Base-by-base conservation (phyloP, 2,113 vertebrate species). In the Eolophus roseicapilla region DNA sequence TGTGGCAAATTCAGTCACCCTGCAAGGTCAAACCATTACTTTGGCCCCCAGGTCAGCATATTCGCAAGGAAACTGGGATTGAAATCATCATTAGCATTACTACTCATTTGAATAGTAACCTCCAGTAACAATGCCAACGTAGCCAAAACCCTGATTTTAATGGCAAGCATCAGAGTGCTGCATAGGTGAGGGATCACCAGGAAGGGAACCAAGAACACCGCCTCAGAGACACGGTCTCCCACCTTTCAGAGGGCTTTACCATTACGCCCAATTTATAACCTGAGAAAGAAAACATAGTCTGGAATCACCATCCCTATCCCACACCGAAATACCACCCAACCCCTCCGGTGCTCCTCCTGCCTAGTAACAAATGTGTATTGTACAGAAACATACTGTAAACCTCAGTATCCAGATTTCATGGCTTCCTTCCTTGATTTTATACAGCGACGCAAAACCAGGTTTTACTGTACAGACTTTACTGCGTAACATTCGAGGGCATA, bases 141-240 rank as follows among this genome's bases (percentile, higher is more conserved):
- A 88, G 43, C n/a, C 35, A 84, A 71, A 60, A 43, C 2, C 0
- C 12, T 29, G 4, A 73, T 68, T 73, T 57, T 44, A 82, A 73
- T 9, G 19, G 44, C 25, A 83, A 82, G 18, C 53, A 76, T 33
- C 33, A 77, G 20, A 82, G 85, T 1, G 2, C 31, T 39, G 47
- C 65, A 52, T 0, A 63, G 25, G 39, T 17, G 35, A 85, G 33
- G n/a, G 15, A 82, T 12, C 21, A 25, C 8, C 49, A 73, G 37
- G 5, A 49, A 37, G n/a, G n/a, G 31, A 85, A 69, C 29, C 20
- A 53, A 64, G 4, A 67, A 52, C 65, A 50, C 14, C 0, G 0
- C 28, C 47, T 82, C 17, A 1, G 28, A 50, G 31, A 52, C 18
- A 47, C 1, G 0, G 19, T 15, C 37, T 82, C 57, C 35, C 53